phyloP scores from a whole-genome alignment of 2,888 invertebrate genomes.

The Aelia acuminata region DNA sequence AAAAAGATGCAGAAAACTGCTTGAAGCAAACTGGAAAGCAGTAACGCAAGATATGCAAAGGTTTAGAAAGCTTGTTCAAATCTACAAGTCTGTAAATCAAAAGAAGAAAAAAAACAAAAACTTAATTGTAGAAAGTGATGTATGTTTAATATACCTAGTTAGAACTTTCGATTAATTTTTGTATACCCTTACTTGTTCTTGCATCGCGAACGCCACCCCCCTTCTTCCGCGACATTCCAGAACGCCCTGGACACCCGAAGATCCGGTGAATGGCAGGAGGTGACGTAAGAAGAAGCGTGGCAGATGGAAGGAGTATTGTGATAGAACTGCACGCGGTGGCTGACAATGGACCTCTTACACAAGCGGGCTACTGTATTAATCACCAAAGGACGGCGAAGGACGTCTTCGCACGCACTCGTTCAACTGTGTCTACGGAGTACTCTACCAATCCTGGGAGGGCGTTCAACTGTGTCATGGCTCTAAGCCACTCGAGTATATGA shows the following conservation, averaged over 20 bases:
- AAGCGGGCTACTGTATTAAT: conserved; percentile 49
- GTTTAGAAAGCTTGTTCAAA: too few species aligned
- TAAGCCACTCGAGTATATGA: too few species aligned
- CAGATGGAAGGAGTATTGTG: conserved; percentile 45
- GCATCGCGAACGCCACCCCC: neutral
- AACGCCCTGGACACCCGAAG: too few species aligned
- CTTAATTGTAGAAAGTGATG: too few species aligned
- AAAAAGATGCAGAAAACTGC: too few species aligned
- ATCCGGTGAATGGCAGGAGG: conserved; percentile 15
- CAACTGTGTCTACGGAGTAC: neutral
- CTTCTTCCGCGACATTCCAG: neutral
- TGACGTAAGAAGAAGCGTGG: conserved; percentile 44
- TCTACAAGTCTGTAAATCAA: too few species aligned
- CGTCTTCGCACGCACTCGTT: conserved; percentile 28
- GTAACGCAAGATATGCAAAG: too few species aligned
- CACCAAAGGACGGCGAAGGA: conserved; percentile 53
- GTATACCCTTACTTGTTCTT: too few species aligned
- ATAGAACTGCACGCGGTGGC: neutral
- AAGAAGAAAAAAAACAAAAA: too few species aligned
- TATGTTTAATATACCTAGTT: too few species aligned
- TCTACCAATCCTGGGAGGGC: neutral
- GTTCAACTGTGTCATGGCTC: neutral
- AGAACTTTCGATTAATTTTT: too few species aligned
- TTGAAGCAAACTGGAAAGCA: too few species aligned
- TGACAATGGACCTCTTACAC: conserved; percentile 5